phyloP scores from a whole-genome alignment of 2,797 vertebrate species.

The Bryconaethiops microstoma region DNA sequence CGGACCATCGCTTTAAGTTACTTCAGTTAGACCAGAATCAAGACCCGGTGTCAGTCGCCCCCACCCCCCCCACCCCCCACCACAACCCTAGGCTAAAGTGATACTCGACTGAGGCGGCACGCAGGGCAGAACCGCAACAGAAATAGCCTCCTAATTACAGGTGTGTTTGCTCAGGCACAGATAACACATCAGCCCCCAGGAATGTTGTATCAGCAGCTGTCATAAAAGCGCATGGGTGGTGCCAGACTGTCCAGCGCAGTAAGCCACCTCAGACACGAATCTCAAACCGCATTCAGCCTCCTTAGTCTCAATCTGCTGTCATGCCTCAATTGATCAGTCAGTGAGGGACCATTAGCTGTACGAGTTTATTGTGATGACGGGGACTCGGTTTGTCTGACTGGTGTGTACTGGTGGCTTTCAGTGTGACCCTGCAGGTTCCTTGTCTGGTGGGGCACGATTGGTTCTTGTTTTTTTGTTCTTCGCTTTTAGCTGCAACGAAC shows the following conservation, averaged over 20 bases:
- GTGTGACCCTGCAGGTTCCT: neutral
- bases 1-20: too few relatives aligned
- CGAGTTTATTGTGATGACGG: neutral
- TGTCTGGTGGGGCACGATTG: neutral
- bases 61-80: neutral
- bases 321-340: too few relatives aligned
- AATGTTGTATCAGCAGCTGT: conserved; percentile 55
- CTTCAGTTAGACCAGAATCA: neutral
- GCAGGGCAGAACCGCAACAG: conserved; percentile 39
- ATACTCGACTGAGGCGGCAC: conserved; percentile 31
- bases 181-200: conserved; percentile 48
- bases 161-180: conserved; percentile 57
- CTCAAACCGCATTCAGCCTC: neutral
- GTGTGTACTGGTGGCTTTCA: neutral
- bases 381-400: neutral
- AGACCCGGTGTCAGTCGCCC: neutral
- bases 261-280: neutral
- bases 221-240: conserved; percentile 51
- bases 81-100: conserved; percentile 17
- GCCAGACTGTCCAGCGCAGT: conserved; percentile 26
- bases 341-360: neutral
- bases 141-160: conserved; percentile 58
- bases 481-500: too few relatives aligned
- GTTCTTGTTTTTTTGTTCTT: neutral
- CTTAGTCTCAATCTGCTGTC: too few relatives aligned